A percentile compares a stretch with the other conserved stretches of the same genome.
phyloP scores from a whole-genome alignment of 2,113 vertebrate species.

The Marmota monax region DNA sequence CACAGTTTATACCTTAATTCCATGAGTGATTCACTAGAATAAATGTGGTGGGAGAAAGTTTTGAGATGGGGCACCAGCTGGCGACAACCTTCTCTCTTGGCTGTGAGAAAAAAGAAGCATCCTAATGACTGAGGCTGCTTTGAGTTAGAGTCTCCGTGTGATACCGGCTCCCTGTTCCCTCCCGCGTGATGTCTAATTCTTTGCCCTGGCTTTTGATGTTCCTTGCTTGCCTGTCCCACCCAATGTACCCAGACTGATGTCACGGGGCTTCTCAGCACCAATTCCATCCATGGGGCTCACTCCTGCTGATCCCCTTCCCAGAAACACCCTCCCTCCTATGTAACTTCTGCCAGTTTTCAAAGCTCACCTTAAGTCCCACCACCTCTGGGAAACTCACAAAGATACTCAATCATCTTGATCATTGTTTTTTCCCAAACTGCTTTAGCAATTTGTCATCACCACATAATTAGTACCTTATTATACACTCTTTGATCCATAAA shows the following conservation, averaged over 20 bases:
- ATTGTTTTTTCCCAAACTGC: conserved; percentile 21
- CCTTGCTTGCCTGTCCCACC: neutral
- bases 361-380: neutral
- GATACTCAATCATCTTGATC: neutral
- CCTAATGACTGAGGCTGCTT: neutral
- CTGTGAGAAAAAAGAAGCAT: conserved; percentile 29
- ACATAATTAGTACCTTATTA: neutral
- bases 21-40: neutral
- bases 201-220: neutral
- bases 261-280: neutral
- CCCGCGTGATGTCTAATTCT: neutral
- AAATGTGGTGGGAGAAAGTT: conserved; percentile 48
- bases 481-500: neutral
- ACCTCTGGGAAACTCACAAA: neutral
- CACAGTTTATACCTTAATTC: conserved; percentile 1
- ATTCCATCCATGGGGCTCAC: neutral
- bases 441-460: neutral
- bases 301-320: neutral
- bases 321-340: neutral
- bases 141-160: neutral
- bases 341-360: conserved; percentile 17
- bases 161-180: neutral
- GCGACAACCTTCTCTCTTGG: neutral
- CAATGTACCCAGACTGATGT: neutral
- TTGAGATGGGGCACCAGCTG: neutral